Conservation (phyloP, 2,888 invertebrate genomes). For the Pecten maximus region DNA sequence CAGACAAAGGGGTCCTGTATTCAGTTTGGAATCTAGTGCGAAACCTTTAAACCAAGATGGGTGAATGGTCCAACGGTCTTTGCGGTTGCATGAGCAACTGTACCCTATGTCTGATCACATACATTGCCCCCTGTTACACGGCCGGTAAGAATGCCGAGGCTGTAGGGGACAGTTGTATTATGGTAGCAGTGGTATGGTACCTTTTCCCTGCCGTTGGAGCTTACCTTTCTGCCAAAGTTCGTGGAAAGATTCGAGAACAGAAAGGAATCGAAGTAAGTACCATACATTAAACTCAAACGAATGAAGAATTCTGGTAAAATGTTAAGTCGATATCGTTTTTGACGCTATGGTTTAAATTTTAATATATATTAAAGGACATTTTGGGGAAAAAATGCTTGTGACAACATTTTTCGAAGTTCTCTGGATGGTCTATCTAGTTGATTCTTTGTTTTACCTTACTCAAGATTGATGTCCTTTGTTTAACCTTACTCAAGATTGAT, state of each 20-base stretch:
- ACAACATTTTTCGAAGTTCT: too few species aligned
- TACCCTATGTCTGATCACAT: slow-evolving; percentile 67
- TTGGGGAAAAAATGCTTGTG: too few species aligned
- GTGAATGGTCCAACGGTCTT: slow-evolving; percentile 65
- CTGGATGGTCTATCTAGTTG: too few species aligned
- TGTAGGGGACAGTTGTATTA: slow-evolving; percentile 64
- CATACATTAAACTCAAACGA: neutral
- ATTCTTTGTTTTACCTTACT: too few species aligned
- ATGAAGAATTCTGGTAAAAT: neutral
- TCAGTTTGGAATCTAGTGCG: too few species aligned
- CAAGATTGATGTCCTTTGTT: too few species aligned
- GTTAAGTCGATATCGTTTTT: neutral
- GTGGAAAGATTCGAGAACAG: slow-evolving; percentile 59
- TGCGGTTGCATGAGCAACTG: slow-evolving; percentile 67
- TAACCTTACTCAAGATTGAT: too few species aligned
- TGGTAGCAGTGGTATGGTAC: slow-evolving; percentile 58
- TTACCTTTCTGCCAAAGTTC: slow-evolving; percentile 53
- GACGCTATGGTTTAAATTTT: too few species aligned
- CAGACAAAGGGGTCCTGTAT: too few species aligned
- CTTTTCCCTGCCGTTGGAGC: slow-evolving; percentile 49
- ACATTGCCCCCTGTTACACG: slow-evolving; percentile 66
- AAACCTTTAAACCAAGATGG: slow-evolving; percentile 55
- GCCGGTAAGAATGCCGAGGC: slow-evolving; percentile 67
- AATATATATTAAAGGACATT: too few species aligned
- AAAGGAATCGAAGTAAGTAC: slow-evolving; percentile 59